phyloP scores from a whole-genome alignment of 2,888 invertebrate genomes.

The Synergus japonicus region DNA sequence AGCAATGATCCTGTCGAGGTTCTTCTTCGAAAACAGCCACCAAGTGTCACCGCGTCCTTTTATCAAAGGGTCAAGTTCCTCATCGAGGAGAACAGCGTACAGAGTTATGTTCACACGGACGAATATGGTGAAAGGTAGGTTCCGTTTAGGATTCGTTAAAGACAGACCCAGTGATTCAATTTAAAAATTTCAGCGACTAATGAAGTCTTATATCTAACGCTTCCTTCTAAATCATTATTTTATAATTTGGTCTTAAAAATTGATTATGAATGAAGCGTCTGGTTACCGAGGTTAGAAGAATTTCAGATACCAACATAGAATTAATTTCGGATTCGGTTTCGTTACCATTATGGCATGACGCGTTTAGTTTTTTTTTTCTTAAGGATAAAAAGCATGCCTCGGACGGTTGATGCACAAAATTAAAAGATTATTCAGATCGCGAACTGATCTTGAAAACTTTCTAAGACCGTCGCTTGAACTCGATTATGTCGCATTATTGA shows the following conservation, averaged over 20 bases:
- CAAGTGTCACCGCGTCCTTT: conserved; percentile 97
- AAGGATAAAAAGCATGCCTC: conserved; percentile 28
- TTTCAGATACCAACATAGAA: conserved; percentile 18
- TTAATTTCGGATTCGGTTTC: conserved; percentile 32
- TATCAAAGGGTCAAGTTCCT: conserved; percentile 98
- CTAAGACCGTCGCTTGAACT: neutral
- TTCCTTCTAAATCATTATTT: neutral
- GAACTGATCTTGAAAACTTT: neutral
- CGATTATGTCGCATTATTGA: neutral
- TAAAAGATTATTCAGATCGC: neutral
- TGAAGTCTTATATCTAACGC: neutral
- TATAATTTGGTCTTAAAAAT: neutral
- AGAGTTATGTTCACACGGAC: conserved; percentile 98
- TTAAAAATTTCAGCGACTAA: conserved; percentile 20
- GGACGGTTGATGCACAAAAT: conserved; percentile 5
- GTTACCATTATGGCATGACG: conserved; percentile 30
- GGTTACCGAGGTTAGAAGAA: conserved; percentile 9
- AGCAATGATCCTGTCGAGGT: conserved; percentile 98
- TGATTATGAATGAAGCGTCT: conserved; percentile 12
- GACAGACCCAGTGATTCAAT: conserved; percentile 36
- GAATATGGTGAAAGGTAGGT: conserved; percentile 99
- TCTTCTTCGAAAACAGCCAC: conserved; percentile 95
- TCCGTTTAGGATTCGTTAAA: conserved; percentile 36
- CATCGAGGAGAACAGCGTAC: conserved; percentile 98
- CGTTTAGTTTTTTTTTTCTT: conserved; percentile 30